Evolutionary conservation across 1,140 invertebrate genomes (phyloP), one percentile per base, ranked within the genome.

Genomic region (Aleiodes sp.): DNA sequence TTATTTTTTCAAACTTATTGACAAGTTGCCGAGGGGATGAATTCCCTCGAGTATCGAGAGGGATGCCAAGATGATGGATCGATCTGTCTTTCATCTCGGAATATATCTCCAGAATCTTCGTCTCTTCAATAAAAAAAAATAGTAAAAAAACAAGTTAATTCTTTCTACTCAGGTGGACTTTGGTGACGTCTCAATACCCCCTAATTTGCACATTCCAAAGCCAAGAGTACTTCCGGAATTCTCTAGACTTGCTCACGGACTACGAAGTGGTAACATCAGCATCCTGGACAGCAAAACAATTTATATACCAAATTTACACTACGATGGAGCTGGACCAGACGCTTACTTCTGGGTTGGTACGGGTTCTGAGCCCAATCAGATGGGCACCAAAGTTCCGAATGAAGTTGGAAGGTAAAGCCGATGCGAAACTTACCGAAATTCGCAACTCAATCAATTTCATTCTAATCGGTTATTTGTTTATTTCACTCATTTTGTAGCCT

Each of bases 331-430:
- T 9, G 94, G 93, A 0, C 93, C 94, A 1, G 95, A 96, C 79
- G 94, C 95, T 4, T 97, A 95, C 82, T 98, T 98, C 82, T 96
- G 94, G 94, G 95, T 96, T 4, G 96, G 96, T 4, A 95, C 91
- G 75, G 95, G 95, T 0, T 86, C 88, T 0, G 91, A 94, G 76
- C 95, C 95, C 0, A 91, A 90, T 76, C 86, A 91, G n/a, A 91
- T 92, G 80, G 95, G 95, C 14, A 91, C 91, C 70, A 97, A 96
- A 87, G 94, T 97, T 0, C 92, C 94, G 0, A 96, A 96, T 84
- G 95, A 98, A 84, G 88, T 93, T 77, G 93, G 94, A 72, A 90
- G 88, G 89, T 90, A 77, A 80, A 59, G n/a, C 24, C 28, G 21
- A 52, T 52, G 12, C 1, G 7, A 1, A 33, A 7, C 31, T 2